Conservation (phyloP, 2,113 vertebrate species). For the Nycticryphes semicollaris region DNA sequence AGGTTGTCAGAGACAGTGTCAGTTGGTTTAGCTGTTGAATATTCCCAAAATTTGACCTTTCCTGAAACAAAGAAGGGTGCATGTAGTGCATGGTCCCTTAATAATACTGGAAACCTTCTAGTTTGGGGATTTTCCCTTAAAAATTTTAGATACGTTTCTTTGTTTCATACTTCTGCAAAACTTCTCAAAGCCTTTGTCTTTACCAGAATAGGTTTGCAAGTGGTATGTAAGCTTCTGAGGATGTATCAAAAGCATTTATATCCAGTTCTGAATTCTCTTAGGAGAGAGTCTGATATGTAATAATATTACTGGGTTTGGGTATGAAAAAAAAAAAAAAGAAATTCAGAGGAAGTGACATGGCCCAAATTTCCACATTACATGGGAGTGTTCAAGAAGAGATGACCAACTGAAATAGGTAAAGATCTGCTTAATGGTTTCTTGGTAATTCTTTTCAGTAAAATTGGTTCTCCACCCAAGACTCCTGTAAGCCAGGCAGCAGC, state of each 20-base stretch:
- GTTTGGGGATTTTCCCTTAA: background rate
- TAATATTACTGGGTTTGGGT: background rate
- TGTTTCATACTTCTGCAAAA: background rate
- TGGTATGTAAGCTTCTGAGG: background rate
- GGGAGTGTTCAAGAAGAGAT: accelerated
- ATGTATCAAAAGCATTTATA: background rate
- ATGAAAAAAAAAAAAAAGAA: background rate
- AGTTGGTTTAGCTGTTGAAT: background rate
- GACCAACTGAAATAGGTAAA: background rate
- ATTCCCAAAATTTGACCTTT: background rate
- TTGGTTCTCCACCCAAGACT: constrained; percentile 87
- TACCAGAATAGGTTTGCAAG: background rate
- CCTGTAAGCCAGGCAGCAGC: constrained; percentile 83
- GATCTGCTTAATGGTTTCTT: constrained; percentile 7
- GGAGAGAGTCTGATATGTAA: background rate
- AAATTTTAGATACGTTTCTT: background rate
- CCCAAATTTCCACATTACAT: background rate
- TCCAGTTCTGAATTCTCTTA: background rate
- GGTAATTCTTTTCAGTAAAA: constrained; percentile 74
- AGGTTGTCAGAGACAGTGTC: background rate
- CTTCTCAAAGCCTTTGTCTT: background rate
- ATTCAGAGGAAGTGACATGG: background rate
- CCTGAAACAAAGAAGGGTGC: background rate
- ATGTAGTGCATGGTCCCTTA: accelerated
- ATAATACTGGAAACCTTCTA: background rate